phyloP scores from a whole-genome alignment of 2,113 vertebrate genomes.

The Pseudolaguvia tuberculata region DNA sequence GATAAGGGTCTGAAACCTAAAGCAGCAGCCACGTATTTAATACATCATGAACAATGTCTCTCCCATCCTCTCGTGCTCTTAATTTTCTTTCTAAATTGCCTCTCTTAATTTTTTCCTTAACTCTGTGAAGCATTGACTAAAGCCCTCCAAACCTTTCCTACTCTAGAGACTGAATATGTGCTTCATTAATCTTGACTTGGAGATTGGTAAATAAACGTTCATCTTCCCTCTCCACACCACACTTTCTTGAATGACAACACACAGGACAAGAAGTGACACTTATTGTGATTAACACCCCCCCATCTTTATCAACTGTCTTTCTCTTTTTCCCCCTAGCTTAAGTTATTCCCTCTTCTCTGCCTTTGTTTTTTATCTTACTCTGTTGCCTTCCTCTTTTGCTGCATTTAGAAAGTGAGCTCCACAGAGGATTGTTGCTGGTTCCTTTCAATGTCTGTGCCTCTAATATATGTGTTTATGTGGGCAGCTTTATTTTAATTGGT shows the following conservation, averaged over 20 bases:
- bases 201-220: constrained; percentile 8
- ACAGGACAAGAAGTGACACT: constrained; percentile 11
- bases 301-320: background rate
- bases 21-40: too few species aligned
- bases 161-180: constrained; percentile 10
- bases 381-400: background rate
- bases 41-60: too few species aligned
- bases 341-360: background rate
- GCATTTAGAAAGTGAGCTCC: constrained; percentile 15
- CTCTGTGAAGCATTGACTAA: constrained; percentile 11
- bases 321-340: background rate
- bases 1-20: too few species aligned
- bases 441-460: background rate
- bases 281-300: background rate
- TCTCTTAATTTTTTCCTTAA: constrained; percentile 7
- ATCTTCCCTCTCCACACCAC: background rate
- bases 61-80: too few species aligned
- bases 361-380: constrained; percentile 2
- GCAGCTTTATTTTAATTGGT: constrained; percentile 2
- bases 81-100: background rate
- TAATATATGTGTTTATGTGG: constrained; percentile 2
- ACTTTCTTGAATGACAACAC: background rate
- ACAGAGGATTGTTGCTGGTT: constrained; percentile 10
- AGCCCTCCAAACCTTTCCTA: background rate
- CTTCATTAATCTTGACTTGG: constrained; percentile 19